A percentile compares a stretch with the other conserved stretches of the same genome.
Conservation (phyloP, 2,797 vertebrate species). For the Anomalospiza imberbis region DNA sequence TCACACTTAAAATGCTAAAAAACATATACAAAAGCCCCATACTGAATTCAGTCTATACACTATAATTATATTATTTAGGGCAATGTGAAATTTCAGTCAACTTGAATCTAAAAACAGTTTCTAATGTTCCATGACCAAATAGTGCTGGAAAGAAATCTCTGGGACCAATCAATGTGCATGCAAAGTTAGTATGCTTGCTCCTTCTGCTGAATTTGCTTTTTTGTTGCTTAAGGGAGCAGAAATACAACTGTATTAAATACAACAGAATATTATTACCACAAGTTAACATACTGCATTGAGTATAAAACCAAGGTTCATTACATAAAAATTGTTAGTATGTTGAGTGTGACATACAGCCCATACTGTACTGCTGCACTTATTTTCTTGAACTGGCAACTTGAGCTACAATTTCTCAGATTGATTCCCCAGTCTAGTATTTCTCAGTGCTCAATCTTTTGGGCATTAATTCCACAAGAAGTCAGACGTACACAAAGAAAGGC, state of each 20-base stretch:
- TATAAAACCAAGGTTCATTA: conserved; percentile 22
- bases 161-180: conserved; percentile 46
- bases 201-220: conserved; percentile 66
- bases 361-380: neutral
- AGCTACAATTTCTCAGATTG: neutral
- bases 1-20: neutral
- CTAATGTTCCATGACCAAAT: conserved; percentile 35
- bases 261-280: conserved; percentile 43
- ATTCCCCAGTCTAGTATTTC: neutral
- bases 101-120: conserved; percentile 29
- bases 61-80: neutral
- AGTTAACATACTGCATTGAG: conserved; percentile 5
- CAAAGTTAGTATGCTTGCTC: conserved; percentile 9
- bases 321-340: conserved; percentile 2
- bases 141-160: conserved; percentile 37
- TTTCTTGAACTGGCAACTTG: neutral
- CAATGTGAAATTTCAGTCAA: conserved; percentile 26
- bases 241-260: conserved; percentile 35
- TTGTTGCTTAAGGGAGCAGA: conserved; percentile 63
- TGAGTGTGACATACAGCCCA: neutral
- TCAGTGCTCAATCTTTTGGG: neutral
- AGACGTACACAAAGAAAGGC: neutral
- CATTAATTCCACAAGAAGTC: neutral
- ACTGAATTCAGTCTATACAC: neutral
- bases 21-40: neutral